A percentile compares a stretch with the other conserved stretches of the same genome.
Evolutionary conservation across 2,888 invertebrate species (phyloP).

Genomic region (Gortyna flavago): DNA sequence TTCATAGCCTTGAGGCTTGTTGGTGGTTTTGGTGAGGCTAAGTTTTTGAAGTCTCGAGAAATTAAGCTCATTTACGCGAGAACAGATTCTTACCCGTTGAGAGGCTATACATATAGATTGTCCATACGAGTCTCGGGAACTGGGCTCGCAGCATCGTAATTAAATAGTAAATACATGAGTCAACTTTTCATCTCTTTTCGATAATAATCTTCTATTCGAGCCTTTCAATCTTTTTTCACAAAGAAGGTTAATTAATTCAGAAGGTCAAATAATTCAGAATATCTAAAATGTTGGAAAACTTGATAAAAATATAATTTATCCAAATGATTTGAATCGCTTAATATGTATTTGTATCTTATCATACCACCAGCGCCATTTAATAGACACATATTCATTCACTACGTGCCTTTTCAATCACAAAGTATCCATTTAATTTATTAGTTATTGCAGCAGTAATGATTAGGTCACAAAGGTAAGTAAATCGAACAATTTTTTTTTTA

Average conservation of each 20-base stretch:
- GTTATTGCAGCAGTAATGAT: background rate
- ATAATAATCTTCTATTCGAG: background rate
- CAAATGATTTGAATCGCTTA: conserved; percentile 6
- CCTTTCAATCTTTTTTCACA: background rate
- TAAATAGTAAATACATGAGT: no score
- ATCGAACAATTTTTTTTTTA: no score
- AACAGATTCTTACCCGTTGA: background rate
- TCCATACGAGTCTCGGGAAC: background rate
- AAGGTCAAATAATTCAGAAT: no score
- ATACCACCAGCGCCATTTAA: no score
- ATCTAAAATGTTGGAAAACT: background rate
- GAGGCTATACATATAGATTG: background rate
- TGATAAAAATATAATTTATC: conserved; percentile 1
- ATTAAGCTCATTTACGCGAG: background rate
- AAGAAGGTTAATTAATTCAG: background rate
- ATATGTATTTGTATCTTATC: background rate
- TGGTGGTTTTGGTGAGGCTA: background rate
- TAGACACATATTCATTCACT: no score
- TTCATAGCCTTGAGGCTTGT: background rate
- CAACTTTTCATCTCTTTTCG: background rate
- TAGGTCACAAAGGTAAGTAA: background rate
- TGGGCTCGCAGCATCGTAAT: background rate
- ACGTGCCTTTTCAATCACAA: background rate
- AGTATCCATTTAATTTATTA: background rate
- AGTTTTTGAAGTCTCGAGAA: background rate